phyloP scores from a whole-genome alignment of 2,113 vertebrate species.

The Vulpes vulpes region DNA sequence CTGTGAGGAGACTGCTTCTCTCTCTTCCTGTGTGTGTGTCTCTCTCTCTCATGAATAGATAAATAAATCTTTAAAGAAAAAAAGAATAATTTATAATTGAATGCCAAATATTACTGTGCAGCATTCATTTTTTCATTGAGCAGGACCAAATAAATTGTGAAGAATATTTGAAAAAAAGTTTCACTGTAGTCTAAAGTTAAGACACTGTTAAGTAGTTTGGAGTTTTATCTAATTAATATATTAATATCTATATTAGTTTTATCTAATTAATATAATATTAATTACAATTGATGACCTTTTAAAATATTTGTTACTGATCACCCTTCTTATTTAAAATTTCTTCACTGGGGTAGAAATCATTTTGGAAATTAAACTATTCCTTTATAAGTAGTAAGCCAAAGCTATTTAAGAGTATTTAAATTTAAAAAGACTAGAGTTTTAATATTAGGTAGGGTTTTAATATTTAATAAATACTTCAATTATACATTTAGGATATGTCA shows the following conservation, averaged over 20 bases:
- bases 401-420: neutral
- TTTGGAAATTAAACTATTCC: slow-evolving; percentile 18
- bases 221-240: neutral
- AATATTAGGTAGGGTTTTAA: neutral
- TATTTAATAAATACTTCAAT: slow-evolving; percentile 17
- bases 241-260: neutral
- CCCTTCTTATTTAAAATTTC: slow-evolving; percentile 42
- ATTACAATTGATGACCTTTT: neutral
- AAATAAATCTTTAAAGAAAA: too few relatives aligned
- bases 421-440: neutral
- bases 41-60: too few relatives aligned
- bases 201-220: neutral
- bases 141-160: neutral
- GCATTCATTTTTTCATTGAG: neutral
- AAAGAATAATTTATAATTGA: slow-evolving; percentile 1
- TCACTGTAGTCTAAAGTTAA: neutral
- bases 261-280: neutral
- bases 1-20: too few relatives aligned
- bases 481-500: neutral
- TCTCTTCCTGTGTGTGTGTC: too few relatives aligned
- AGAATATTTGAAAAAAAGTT: neutral
- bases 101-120: neutral
- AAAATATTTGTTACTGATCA: slow-evolving; percentile 18
- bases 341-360: neutral
- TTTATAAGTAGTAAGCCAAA: neutral